Base-by-base conservation (phyloP, 1,140 invertebrate genomes). In the Tribolium castaneum region DNA sequence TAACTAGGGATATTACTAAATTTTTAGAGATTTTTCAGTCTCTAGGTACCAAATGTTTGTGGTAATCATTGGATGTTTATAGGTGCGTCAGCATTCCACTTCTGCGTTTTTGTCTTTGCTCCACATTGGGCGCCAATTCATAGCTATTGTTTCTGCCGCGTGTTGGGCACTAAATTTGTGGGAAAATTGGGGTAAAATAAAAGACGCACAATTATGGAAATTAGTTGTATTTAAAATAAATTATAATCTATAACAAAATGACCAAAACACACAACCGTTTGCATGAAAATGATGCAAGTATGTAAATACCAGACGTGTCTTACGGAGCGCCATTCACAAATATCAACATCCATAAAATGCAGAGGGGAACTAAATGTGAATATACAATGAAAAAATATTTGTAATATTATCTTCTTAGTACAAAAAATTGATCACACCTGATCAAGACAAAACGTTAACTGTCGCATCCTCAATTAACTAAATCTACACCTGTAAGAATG, bases 301-400 rank as follows among this genome's bases (percentile, higher is more conserved):
- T 66, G 59, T 35, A 59, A n/a, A 25, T 12, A 66, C 13, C 59
- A 62, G 25, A 30, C n/a, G 39, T 22, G 22, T 19, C 19, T 59
- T 59, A 59, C 34, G 30, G 59, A 75, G 30, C 16, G 34, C 13
- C 54, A 59, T 56, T 59, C 52, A 39, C 39, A 75, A 75, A 56
- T 75, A 75, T 75, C 30, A 75, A 75, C 59, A 75, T 75, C 34
- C 74, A 75, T 62, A 51, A 59, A 54, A 56, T 62, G 59, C 59
- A 75, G 34, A 2, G 25, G 12, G 14, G 7, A 59, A 59, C 54
- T 59, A 10, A 76, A 81, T 82, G 80, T 81, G 73, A 80, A 82
- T 82, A 76, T 82, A 82, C 81, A 82, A 78, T 81, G 81, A 82
- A 82, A 79, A 78, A 77, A 81, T 79, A 79, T 78, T 77, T 73